Base-by-base conservation (phyloP, 2,797 vertebrate species). In the Catamblyrhynchus diadema region DNA sequence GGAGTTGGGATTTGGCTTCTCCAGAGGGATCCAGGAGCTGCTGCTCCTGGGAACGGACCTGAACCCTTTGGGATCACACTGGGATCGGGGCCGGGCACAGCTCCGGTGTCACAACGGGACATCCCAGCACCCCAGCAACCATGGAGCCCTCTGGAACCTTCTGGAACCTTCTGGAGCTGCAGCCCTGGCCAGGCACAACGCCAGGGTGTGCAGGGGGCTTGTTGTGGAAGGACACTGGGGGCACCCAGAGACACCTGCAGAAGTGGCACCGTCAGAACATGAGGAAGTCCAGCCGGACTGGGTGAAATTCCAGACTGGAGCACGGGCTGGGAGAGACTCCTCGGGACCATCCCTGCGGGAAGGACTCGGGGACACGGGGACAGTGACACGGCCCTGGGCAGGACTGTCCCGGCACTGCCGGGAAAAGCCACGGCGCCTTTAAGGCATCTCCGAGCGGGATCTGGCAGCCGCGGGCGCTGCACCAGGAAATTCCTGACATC, bases 341-440 rank as follows among this genome's bases (percentile, higher is more conserved):
- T 8, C 10, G 44, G 37, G 48, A 39, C 14, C 12, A 24, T 33
- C 33, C 30, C 42, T 6, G 42, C 2, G 4, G 57, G 80, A n/a
- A 54, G 28, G n/a, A 4, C 7, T 14, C 20, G 1, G 56, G 56
- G 56, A 45, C 53, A 30, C 12, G 39, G 60, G 37, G 48, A 53
- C 79, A 8, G n/a, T 14, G 53, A 22, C 53, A 14, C 32, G 20
- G 32, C 32, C 53, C 20, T 2, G 20, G 53, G 32, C 15, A 10
- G 25, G 6, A 3, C 22, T 2, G 25, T 15, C 9, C 41, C 66
- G 1, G 27, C 56, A 1, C 25, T 0, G 50, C 60, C 19, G 1
- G 44, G 85, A 71, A 14, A 6, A 41, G 20, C 53, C 44, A 2
- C 15, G 88, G 87, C 11, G 42, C 94, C 94, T 95, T 94, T 91